Base-by-base conservation (phyloP, 2,113 vertebrate genomes). In the Campylorhamphus procurvoides region DNA sequence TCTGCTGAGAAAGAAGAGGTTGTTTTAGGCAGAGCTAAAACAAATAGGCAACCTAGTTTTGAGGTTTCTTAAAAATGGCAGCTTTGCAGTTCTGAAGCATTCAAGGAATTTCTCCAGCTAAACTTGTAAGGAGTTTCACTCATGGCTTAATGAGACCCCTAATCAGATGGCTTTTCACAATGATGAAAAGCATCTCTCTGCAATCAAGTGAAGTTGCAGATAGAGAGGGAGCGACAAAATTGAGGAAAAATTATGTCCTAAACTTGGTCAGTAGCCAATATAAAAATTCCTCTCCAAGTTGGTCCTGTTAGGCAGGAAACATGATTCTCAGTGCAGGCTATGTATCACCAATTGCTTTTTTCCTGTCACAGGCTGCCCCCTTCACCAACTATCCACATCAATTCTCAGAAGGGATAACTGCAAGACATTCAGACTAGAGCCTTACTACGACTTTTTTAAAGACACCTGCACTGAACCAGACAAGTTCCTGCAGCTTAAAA, bases 101-200 rank as follows among this genome's bases (percentile, higher is more conserved):
- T 95, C 94, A 93, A 85, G 93, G 92, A 96, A 96, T 97, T 95
- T 95, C 88, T 97, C 68, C 64, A 87, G 56, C 82, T 82, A 92
- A 59, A 84, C 73, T 92, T 84, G 42, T 42, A 94, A 68, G 50
- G 68, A 95, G 84, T 89, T 96, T 93, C 87, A 66, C 78, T 92
- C 81, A 58, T 37, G 84, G 73, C 84, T 89, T 97, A 96, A 97
- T 95, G 87, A 97, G 79, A 85, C 50, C 50, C 86, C 72, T 97
- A 97, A 97, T 98, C 95, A 97, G 93, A 96, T 94, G 72, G 82
- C 87, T 97, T 97, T 97, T 97, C 95, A 93, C 59, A 96, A 58
- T 75, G 91, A 85, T 96, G 93, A 95, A 96, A 95, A 96, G 81
- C 85, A 12, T 50, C 58, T 96, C 84, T 95, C 66, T 94, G 86